These are phyloP conservation scores for Stigmatopora argus DNA, from an alignment of 2,113 vertebrate genomes.

Conservation along the genomic window DNA sequence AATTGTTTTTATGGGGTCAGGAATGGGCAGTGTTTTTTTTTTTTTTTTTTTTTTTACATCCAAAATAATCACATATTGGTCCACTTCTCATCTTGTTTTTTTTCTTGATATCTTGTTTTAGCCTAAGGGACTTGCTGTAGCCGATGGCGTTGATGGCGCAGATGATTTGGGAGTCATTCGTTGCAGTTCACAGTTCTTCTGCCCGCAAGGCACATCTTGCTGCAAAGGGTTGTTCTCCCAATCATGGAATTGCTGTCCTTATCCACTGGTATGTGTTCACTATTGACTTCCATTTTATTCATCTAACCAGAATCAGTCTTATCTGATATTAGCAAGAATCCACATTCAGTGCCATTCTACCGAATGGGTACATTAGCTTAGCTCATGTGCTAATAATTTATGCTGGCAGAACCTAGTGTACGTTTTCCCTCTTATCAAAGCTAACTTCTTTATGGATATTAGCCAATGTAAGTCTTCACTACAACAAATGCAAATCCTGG, in stretches of 20 bases:
- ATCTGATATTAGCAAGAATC: neutral
- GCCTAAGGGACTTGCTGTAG: constrained; percentile 28
- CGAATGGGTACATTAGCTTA: too few relatives aligned
- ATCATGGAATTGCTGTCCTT: constrained; percentile 68
- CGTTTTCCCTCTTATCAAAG: too few relatives aligned
- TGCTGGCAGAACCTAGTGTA: too few relatives aligned
- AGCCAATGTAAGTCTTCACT: too few relatives aligned
- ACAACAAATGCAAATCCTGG: too few relatives aligned
- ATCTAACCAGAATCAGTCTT: neutral
- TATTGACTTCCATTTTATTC: neutral
- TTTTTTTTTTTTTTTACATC: too few relatives aligned
- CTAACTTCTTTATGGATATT: too few relatives aligned
- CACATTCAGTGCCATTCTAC: neutral
- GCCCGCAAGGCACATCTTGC: constrained; percentile 46
- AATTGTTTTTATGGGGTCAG: too few relatives aligned
- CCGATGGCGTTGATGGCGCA: neutral
- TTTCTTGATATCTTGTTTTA: constrained; percentile 10
- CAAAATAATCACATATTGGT: too few relatives aligned
- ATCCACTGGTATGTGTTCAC: constrained; percentile 50
- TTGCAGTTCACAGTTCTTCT: constrained; percentile 59
- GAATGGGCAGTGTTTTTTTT: too few relatives aligned
- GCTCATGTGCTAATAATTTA: too few relatives aligned
- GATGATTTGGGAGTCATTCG: constrained; percentile 31
- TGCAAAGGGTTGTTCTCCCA: constrained; percentile 38
- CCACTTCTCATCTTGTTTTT: neutral